Evolutionary conservation across 2,797 vertebrate species (phyloP), one percentile per base, ranked within the genome.

Genomic region (Pseudocheirus occidentalis): DNA sequence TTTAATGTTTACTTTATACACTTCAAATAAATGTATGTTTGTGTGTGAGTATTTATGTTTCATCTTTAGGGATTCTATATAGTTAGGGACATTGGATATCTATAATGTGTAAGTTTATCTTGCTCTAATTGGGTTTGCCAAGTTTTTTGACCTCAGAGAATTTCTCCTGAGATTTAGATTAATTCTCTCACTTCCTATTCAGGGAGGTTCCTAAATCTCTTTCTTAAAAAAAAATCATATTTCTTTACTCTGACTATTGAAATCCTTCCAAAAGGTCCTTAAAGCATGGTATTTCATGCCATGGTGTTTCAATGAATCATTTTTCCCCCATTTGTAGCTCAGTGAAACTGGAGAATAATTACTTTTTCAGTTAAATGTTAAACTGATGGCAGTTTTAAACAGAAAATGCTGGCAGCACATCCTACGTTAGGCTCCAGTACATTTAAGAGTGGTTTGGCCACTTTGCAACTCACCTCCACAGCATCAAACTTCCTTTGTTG

Each of bases 381-480:
- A 98, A 92, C 91, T 94, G 95, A 97, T 96, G 91, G 31, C 92
- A 97, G 98, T 98, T 98, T 95, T 94, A 98, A 98, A 97, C 92
- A 93, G 92, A 98, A 97, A 92, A 81, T 81, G 94, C 96, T 96
- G 95, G 97, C 97, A 96, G 93, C 91, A 96, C 56, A 95, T 97
- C 92, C 58, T 87, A 56, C 98, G 96, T 97, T 97, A 91, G 50
- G 18, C 91, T 92, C 94, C 90, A 92, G 97, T 92, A 59, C 92
- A 55, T 6, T 90, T 93, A 97, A 97, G 95, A 90, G 93, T 59
- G 81, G 90, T 97, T 97, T 98, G 97, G 91, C 98, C 95, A 89
- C 92, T 96, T 95, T 95, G 97, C 62, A 95, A 56, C 96, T 98
- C 98, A 97, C 96, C 97, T 98, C 90, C 94, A 96, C 96, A 95